phyloP scores from a whole-genome alignment of 2,113 vertebrate species.

The Sisor rabdophorus region DNA sequence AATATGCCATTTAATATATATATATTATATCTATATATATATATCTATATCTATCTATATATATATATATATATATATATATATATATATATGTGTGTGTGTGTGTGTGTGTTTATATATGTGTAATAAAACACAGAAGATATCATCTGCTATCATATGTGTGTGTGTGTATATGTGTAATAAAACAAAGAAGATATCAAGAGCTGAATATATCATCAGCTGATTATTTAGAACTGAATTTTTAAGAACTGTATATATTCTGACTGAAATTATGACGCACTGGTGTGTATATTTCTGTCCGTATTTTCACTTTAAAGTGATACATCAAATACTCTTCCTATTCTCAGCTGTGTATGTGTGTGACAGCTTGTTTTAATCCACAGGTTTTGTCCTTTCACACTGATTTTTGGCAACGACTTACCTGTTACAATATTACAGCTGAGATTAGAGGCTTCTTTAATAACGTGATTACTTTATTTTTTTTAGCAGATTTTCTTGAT shows the following conservation, averaged over 20 bases:
- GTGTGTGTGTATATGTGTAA: no score
- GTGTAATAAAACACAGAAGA: no score
- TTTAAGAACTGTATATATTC: not conserved
- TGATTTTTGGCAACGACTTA: not conserved
- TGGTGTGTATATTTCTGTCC: no score
- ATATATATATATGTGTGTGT: no score
- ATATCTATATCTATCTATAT: no score
- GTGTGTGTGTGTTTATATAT: no score
- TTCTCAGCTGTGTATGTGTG: conserved; percentile 18
- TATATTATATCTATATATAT: no score
- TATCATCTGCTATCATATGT: no score
- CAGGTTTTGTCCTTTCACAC: not conserved
- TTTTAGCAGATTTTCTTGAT: conserved; percentile 1
- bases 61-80: no score
- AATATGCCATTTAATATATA: no score
- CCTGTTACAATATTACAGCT: not conserved
- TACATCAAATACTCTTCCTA: not conserved
- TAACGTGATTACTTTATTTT: conserved; percentile 11
- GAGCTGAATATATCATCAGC: not conserved
- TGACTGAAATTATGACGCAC: not conserved
- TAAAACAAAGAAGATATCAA: no score
- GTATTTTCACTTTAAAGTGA: not conserved
- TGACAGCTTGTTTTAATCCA: not conserved
- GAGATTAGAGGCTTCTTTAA: not conserved
- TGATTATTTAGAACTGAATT: not conserved